Percentiles rank a stretch among this genome's conserved stretches.
phyloP scores from a whole-genome alignment of 2,888 invertebrate species.

The Anorthoa munda region DNA sequence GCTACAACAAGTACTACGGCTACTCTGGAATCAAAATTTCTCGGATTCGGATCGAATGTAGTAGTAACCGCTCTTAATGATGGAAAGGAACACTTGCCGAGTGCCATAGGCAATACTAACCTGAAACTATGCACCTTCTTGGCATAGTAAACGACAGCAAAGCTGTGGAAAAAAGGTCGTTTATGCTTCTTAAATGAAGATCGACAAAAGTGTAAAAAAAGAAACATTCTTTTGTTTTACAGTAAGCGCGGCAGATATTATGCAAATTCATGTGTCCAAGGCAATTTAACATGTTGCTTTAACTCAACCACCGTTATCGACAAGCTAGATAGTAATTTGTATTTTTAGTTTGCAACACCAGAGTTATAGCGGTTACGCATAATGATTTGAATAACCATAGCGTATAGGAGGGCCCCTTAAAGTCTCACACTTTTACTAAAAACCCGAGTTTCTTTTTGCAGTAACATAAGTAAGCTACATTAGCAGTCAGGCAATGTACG shows the following conservation, averaged over 20 bases:
- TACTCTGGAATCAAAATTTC: too few relatives aligned
- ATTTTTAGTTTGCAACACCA: slow-evolving; percentile 56
- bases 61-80: neutral
- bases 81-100: neutral
- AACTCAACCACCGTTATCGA: slow-evolving; percentile 47
- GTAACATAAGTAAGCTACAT: slow-evolving; percentile 16
- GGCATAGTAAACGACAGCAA: neutral
- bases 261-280: slow-evolving; percentile 24
- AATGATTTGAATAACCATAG: slow-evolving; percentile 64
- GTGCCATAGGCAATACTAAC: neutral
- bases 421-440: slow-evolving; percentile 35
- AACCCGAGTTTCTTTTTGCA: slow-evolving; percentile 22
- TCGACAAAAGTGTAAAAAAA: neutral
- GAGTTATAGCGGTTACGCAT: slow-evolving; percentile 53
- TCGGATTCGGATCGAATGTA: too few relatives aligned
- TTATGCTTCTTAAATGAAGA: neutral
- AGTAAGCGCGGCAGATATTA: slow-evolving; percentile 11
- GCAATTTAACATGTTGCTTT: slow-evolving; percentile 24
- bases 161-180: neutral
- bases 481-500: slow-evolving; percentile 22
- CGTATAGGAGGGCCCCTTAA: slow-evolving; percentile 42
- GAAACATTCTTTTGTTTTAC: neutral
- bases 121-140: neutral
- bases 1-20: too few relatives aligned
- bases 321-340: slow-evolving; percentile 57